A percentile compares a stretch with the other conserved stretches of the same genome.
These are phyloP conservation scores for Cryptoprocta ferox DNA, from an alignment of 2,797 vertebrate species.

Conservation along the genomic window DNA sequence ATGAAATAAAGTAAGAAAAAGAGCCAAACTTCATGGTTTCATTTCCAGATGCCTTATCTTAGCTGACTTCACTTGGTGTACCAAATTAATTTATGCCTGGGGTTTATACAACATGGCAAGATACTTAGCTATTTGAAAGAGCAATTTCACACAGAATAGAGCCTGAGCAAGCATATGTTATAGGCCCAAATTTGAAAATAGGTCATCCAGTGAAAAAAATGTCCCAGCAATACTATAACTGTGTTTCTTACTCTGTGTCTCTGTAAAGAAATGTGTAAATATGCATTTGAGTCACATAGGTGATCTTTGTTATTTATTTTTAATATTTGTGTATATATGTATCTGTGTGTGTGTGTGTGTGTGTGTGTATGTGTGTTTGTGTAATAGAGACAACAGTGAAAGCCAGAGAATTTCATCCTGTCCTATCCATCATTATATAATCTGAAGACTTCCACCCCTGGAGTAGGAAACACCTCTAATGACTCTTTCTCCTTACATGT, in stretches of 20 bases:
- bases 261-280: background rate
- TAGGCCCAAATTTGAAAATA: background rate
- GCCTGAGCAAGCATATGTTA: background rate
- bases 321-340: background rate
- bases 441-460: background rate
- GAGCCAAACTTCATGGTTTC: background rate
- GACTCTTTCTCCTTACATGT: background rate
- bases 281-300: background rate
- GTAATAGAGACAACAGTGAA: background rate
- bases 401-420: background rate
- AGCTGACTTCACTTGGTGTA: background rate
- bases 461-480: background rate
- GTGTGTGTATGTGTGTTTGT: background rate
- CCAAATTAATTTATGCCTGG: conserved; percentile 49
- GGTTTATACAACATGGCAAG: background rate
- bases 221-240: background rate
- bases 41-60: conserved; percentile 49
- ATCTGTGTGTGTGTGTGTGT: background rate
- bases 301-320: background rate
- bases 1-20: conserved; percentile 12
- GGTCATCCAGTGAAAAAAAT: background rate
- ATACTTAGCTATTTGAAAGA: conserved; percentile 39
- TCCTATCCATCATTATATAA: background rate
- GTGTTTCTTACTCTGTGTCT: background rate
- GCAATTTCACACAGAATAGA: conserved; percentile 44